Evolutionary conservation across 2,888 invertebrate species (phyloP).

Genomic region (Cordilura impudica): DNA sequence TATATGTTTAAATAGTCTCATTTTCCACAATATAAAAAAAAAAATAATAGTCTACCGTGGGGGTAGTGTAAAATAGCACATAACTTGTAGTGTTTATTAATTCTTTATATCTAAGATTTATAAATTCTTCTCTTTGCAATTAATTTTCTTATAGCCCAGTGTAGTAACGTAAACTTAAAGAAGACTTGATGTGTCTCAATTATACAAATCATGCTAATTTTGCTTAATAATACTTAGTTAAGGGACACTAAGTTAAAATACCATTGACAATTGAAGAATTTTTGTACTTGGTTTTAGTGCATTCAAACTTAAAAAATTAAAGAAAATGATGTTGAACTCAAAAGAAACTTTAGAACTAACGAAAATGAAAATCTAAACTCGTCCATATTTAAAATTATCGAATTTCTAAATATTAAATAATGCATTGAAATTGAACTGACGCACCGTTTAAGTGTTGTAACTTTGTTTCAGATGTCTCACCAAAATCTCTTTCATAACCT

Average conservation of each 20-base stretch:
- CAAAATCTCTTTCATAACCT: conserved; percentile 71
- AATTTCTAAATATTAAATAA: conserved; percentile 24
- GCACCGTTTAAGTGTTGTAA: conserved; percentile 74
- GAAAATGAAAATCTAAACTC: background rate
- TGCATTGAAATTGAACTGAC: conserved; percentile 64
- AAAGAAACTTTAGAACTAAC: background rate
- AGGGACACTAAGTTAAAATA: too few species aligned
- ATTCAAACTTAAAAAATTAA: too few species aligned
- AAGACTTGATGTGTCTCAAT: too few species aligned
- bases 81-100: background rate
- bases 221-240: background rate
- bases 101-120: too few species aligned
- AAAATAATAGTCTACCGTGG: background rate
- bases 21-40: background rate
- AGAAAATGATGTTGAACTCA: background rate
- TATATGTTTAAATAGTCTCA: too few species aligned
- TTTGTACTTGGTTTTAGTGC: too few species aligned
- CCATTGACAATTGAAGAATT: too few species aligned
- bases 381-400: conserved; percentile 2
- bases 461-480: conserved; percentile 74
- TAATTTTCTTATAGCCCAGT: too few species aligned
- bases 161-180: too few species aligned
- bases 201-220: background rate
- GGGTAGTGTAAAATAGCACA: background rate
- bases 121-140: too few species aligned